Evolutionary conservation across 2,113 vertebrate species (phyloP).

Genomic region (Laterallus jamaicensis): DNA sequence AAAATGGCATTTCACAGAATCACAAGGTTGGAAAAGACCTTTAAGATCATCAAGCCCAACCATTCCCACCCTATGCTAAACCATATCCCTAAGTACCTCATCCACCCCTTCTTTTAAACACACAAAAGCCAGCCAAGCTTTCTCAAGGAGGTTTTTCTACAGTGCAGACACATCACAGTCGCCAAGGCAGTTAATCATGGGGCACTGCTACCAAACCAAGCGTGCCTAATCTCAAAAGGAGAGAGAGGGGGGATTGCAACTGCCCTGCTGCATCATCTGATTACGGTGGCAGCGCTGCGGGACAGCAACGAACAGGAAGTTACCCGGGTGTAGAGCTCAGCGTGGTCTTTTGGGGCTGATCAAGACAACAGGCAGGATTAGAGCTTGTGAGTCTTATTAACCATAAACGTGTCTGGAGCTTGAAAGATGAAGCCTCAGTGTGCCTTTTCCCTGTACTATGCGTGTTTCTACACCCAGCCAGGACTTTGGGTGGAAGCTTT

Average conservation of each 20-base stretch:
- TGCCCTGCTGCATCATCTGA: fast-evolving
- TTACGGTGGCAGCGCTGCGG: background rate
- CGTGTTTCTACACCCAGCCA: fast-evolving
- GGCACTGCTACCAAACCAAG: background rate
- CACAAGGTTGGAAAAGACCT: no score
- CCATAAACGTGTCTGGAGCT: background rate
- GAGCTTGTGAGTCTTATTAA: background rate
- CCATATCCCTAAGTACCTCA: no score
- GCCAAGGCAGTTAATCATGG: background rate
- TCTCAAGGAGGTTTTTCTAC: background rate
- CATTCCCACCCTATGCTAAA: no score
- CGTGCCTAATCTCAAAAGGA: background rate
- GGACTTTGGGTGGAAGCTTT: background rate
- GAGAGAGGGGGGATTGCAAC: background rate
- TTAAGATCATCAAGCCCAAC: no score
- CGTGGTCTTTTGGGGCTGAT: background rate
- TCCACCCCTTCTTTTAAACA: background rate
- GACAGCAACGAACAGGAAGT: background rate
- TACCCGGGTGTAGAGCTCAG: background rate
- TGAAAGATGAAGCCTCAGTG: background rate
- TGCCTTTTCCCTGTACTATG: fast-evolving
- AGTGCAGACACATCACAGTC: fast-evolving
- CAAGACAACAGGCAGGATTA: background rate
- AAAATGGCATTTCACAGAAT: background rate
- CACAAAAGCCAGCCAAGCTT: background rate